Evolutionary conservation across 2,888 invertebrate species (phyloP).

Genomic region (Sinopyrophorus schimmeli): DNA sequence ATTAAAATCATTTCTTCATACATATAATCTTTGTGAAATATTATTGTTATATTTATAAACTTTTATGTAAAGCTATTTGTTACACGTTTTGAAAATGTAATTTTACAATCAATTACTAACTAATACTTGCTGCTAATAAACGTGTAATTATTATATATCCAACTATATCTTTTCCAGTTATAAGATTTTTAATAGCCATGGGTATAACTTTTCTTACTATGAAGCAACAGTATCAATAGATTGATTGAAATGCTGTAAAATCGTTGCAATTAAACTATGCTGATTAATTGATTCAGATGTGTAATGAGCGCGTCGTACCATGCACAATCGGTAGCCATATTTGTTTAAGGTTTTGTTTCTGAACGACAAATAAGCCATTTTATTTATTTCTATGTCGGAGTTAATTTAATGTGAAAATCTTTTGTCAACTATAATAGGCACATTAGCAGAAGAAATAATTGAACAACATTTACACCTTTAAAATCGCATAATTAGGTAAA

Average conservation of each 20-base stretch:
- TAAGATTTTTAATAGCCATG: constrained; percentile 23
- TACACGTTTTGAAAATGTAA: neutral
- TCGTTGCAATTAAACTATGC: constrained; percentile 25
- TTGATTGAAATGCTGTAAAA: constrained; percentile 30
- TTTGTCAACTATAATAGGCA: too few species aligned
- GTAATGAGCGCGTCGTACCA: constrained; percentile 29
- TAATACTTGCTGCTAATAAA: constrained; percentile 25
- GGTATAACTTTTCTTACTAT: constrained; percentile 20
- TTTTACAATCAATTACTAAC: neutral
- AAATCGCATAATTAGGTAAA: too few species aligned
- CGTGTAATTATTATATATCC: constrained; percentile 30
- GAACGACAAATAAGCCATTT: too few species aligned
- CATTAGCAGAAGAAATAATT: too few species aligned
- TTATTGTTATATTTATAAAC: neutral
- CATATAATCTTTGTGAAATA: neutral
- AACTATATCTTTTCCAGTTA: constrained; percentile 25
- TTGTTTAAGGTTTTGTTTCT: too few species aligned
- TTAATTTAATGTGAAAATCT: too few species aligned
- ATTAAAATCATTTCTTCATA: too few species aligned
- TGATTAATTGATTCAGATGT: constrained; percentile 31
- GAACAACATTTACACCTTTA: too few species aligned
- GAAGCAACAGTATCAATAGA: constrained; percentile 24
- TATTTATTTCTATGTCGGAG: too few species aligned
- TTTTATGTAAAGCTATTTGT: neutral
- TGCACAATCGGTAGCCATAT: constrained; percentile 23